phyloP scores from a whole-genome alignment of 2,113 vertebrate species.

The Noturus placidus region DNA sequence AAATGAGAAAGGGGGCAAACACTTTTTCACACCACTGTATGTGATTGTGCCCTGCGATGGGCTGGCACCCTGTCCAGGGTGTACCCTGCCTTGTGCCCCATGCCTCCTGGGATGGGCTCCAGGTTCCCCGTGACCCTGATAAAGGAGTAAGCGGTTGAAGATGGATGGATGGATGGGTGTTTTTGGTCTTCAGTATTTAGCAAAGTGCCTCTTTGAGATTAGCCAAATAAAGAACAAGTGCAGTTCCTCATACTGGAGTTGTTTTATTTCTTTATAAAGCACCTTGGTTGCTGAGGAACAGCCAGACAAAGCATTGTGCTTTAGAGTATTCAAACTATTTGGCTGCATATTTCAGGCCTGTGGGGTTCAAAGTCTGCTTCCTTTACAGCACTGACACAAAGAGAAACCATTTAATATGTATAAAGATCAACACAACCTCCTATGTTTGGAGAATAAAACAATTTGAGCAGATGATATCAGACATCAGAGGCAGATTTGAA shows the following conservation, averaged over 20 bases:
- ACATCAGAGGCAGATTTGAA: not conserved
- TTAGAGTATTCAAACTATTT: slow-evolving; percentile 46
- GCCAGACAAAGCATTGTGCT: slow-evolving; percentile 53
- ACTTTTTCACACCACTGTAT: too few relatives aligned
- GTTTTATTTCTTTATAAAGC: slow-evolving; percentile 53
- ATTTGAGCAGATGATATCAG: not conserved
- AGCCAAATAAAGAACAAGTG: slow-evolving; percentile 17
- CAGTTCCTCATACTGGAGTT: slow-evolving; percentile 48
- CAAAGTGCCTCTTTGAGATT: slow-evolving; percentile 11
- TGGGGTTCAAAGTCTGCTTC: slow-evolving; percentile 47
- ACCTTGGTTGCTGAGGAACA: slow-evolving; percentile 69
- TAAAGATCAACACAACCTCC: not conserved
- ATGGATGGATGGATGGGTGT: too few relatives aligned
- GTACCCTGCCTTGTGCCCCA: too few relatives aligned
- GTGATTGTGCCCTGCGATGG: too few relatives aligned
- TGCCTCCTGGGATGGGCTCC: too few relatives aligned
- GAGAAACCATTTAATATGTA: not conserved
- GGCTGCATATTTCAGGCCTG: slow-evolving; percentile 54
- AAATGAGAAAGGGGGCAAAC: too few relatives aligned
- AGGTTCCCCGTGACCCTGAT: too few relatives aligned
- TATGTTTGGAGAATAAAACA: not conserved
- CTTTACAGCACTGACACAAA: slow-evolving; percentile 23
- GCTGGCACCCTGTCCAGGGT: too few relatives aligned
- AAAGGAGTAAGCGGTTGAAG: too few relatives aligned
- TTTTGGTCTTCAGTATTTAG: slow-evolving; percentile 16